Conservation (phyloP, 2,113 vertebrate genomes). For the Limanda limanda region DNA sequence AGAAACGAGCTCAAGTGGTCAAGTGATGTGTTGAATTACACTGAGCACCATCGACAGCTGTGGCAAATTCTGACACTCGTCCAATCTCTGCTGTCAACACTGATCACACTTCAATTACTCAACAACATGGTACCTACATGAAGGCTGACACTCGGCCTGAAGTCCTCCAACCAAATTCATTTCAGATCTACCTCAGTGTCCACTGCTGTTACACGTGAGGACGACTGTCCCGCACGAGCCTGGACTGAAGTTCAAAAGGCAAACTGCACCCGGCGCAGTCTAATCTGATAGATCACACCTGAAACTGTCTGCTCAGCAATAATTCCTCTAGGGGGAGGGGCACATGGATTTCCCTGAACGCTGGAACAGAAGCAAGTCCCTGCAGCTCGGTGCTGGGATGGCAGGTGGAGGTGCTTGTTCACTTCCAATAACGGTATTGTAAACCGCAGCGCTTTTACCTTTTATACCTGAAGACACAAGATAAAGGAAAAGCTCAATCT, state of each 20-base stretch:
- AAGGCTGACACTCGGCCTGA: slow-evolving; percentile 15
- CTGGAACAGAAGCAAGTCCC: neutral
- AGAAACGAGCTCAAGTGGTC: slow-evolving; percentile 16
- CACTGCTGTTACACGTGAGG: neutral
- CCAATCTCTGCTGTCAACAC: slow-evolving; percentile 34
- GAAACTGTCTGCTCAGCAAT: slow-evolving; percentile 29
- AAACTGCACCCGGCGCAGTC: slow-evolving; percentile 12
- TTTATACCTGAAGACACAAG: too few species aligned
- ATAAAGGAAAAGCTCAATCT: too few species aligned
- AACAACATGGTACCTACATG: slow-evolving; percentile 27
- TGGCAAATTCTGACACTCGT: slow-evolving; percentile 49
- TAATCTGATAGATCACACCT: slow-evolving; percentile 6
- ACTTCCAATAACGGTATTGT: too few species aligned
- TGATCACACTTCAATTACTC: slow-evolving; percentile 64
- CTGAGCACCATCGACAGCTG: slow-evolving; percentile 27
- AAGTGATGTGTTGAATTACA: slow-evolving; percentile 44
- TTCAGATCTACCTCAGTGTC: slow-evolving; percentile 32
- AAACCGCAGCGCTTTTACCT: too few species aligned
- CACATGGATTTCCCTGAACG: neutral
- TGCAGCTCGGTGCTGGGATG: neutral
- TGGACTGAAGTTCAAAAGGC: neutral
- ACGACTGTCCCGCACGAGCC: neutral
- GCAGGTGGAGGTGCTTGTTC: too few species aligned
- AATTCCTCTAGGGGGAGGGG: slow-evolving; percentile 2
- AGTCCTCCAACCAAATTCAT: slow-evolving; percentile 49